Base-by-base conservation (phyloP, 2,113 vertebrate genomes). In the Bufo bufo region DNA sequence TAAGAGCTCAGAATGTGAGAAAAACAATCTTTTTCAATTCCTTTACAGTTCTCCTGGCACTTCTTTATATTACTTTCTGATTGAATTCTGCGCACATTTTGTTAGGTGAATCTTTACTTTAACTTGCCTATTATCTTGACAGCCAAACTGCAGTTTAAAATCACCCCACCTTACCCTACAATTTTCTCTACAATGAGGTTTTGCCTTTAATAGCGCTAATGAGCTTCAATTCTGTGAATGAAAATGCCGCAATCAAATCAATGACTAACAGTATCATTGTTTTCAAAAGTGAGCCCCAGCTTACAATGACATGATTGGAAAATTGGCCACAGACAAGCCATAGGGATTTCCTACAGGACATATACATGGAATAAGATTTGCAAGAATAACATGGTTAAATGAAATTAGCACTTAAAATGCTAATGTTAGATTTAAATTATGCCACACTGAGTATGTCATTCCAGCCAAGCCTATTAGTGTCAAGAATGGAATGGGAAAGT, bases 211-310 rank as follows among this genome's bases (percentile, higher is more conserved):
- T 85, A 72, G 84, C 45, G 4, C 81, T 89, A 65, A 85, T 89
- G 74, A 89, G 82, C 77, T 85, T 84, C 88, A 81, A 17, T 81
- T 81, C 75, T 85, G 61, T 58, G 78, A 85, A 89, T 16, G 63
- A 80, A 87, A 87, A 87, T 89, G 83, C 65, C 43, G 82, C 88
- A 89, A 85, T 89, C 77, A 89, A 82, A 89, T 85, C 82, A 85
- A 80, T 85, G 83, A 54, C 77, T 85, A 77, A 50, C 83, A 85
- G 52, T 80, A 84, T 89, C 88, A 79, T 85, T 89, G 83, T 84
- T 85, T 85, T 84, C 82, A 85, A 56, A 72, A 59, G 85, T 23
- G 33, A 77, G 63, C 52, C 85, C 77, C 65, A 23, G 33, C 54
- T 81, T 49, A 52, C 85, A 72, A 69, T 69, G 49, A 87, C 77